Conservation (phyloP, 2,113 vertebrate genomes). For the Centropus bengalensis region DNA sequence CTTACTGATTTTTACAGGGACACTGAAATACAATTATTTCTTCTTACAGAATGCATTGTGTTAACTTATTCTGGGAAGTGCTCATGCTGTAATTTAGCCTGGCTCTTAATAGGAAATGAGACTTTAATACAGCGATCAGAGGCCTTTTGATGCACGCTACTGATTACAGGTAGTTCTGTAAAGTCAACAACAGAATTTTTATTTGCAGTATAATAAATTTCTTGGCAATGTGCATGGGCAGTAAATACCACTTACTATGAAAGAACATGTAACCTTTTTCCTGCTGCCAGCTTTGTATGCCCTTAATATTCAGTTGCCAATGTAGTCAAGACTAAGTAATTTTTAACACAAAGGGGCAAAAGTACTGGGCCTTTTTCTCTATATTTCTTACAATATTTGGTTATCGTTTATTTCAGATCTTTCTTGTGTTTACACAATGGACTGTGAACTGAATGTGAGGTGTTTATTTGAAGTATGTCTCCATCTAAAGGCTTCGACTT, state of each 20-base stretch:
- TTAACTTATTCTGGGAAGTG: slow-evolving; percentile 65
- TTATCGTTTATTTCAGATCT: slow-evolving; percentile 36
- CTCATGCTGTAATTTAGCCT: slow-evolving; percentile 69
- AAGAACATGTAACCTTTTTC: slow-evolving; percentile 58
- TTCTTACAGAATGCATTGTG: slow-evolving; percentile 68
- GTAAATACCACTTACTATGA: slow-evolving; percentile 61
- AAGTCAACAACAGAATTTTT: slow-evolving; percentile 69
- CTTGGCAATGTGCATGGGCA: slow-evolving; percentile 34
- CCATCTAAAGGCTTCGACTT: slow-evolving; percentile 88
- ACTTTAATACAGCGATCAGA: slow-evolving; percentile 69
- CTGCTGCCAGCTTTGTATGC: slow-evolving; percentile 50
- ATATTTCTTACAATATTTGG: slow-evolving; percentile 39
- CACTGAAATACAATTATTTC: slow-evolving; percentile 73
- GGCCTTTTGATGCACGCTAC: slow-evolving; percentile 71
- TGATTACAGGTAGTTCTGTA: slow-evolving; percentile 58
- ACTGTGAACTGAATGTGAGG: slow-evolving; percentile 12
- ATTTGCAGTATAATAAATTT: slow-evolving; percentile 64
- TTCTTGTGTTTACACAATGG: slow-evolving; percentile 51
- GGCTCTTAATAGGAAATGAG: slow-evolving; percentile 74
- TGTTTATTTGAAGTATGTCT: slow-evolving; percentile 89
- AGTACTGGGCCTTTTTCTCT: slow-evolving; percentile 6
- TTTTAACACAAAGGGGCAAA: slow-evolving; percentile 37
- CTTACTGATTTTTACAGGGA: slow-evolving; percentile 70
- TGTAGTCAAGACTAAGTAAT: slow-evolving; percentile 42
- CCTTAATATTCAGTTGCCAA: slow-evolving; percentile 46